Conservation (phyloP, 2,797 vertebrate species). For the Synaphobranchus kaupii region DNA sequence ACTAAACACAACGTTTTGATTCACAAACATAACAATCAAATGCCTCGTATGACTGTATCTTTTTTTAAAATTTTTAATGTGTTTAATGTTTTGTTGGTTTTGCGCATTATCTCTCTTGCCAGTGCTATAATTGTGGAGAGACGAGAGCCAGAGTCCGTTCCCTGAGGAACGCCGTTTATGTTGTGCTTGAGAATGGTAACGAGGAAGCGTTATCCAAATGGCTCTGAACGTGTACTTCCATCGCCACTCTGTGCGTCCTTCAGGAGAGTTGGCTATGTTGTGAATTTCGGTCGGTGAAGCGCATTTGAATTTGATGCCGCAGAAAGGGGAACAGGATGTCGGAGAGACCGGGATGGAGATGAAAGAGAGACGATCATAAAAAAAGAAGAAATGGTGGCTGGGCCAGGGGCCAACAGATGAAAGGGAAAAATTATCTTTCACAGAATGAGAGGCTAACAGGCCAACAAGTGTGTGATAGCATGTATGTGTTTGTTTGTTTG, state of each 20-base stretch:
- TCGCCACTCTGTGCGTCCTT: not conserved
- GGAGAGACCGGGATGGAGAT: not conserved
- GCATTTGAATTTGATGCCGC: conserved; percentile 16
- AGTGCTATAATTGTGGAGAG: not conserved
- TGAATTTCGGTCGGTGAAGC: not conserved
- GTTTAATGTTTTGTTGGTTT: not conserved
- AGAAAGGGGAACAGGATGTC: not conserved
- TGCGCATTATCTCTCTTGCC: not conserved
- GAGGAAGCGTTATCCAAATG: not conserved
- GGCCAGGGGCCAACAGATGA: not conserved
- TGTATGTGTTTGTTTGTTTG: not conserved
- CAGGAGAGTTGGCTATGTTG: not conserved
- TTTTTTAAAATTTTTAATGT: not conserved
- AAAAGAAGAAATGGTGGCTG: not conserved
- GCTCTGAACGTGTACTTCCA: not conserved
- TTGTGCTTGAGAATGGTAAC: not conserved
- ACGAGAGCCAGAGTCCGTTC: not conserved
- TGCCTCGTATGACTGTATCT: not conserved
- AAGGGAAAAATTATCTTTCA: not conserved
- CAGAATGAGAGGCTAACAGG: not conserved
- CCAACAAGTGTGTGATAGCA: too few species aligned
- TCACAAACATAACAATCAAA: not conserved
- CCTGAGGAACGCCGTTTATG: not conserved
- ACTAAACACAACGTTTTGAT: not conserved
- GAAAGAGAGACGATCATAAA: not conserved